Evolutionary conservation across 2,797 vertebrate genomes (phyloP).

Genomic region (Myiothlypis chrysogaster): DNA sequence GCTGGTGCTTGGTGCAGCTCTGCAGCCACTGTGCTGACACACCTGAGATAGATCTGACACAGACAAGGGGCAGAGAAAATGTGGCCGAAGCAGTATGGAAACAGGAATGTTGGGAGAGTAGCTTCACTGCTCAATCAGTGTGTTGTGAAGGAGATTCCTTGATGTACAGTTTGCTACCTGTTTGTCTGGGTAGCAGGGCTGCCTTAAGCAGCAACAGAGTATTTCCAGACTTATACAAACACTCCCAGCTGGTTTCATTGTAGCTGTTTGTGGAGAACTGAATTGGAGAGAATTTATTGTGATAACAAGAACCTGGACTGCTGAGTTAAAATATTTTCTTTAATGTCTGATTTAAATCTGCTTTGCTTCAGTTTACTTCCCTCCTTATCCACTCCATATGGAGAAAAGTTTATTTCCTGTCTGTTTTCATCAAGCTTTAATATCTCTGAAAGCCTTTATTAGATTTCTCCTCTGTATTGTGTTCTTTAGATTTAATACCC

Average conservation of each 20-base stretch:
- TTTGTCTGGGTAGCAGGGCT: neutral
- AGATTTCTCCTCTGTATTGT: neutral
- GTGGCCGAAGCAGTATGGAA: neutral
- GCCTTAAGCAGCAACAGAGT: neutral
- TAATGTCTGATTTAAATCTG: conserved; percentile 8
- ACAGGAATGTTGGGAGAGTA: rapidly evolving
- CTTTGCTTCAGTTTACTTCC: conserved; percentile 9
- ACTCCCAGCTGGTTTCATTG: neutral
- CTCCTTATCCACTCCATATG: neutral
- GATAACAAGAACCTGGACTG: neutral
- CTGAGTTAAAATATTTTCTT: neutral
- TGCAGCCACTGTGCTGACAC: neutral
- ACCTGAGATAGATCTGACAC: neutral
- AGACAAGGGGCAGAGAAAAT: neutral
- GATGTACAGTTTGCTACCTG: neutral
- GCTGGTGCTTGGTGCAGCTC: neutral
- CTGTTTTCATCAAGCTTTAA: conserved; percentile 23
- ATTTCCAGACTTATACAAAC: neutral
- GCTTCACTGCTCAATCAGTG: neutral
- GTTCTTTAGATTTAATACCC: conserved; percentile 28
- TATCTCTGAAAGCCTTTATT: conserved; percentile 30
- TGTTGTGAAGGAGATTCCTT: neutral
- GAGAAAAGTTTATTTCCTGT: conserved; percentile 22
- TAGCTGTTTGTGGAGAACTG: neutral
- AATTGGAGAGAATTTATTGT: neutral